Percentiles rank a stretch among this genome's conserved stretches.
Conservation (phyloP, 2,797 vertebrate species). For the Pseudomugil tenellus region DNA sequence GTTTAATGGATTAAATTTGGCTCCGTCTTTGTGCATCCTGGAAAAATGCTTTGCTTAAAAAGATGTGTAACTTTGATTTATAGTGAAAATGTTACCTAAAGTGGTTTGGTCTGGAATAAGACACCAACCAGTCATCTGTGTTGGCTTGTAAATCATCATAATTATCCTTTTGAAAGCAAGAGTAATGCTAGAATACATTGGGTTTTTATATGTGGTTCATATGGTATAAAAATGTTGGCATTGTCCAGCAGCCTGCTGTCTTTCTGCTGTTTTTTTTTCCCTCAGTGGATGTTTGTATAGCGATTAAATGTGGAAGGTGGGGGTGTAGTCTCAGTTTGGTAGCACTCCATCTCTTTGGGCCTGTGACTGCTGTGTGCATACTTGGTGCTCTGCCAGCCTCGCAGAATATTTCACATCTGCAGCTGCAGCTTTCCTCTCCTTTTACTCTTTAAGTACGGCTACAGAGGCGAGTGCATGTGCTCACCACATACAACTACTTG, state of each 20-base stretch:
- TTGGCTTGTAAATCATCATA: neutral
- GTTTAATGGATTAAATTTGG: neutral
- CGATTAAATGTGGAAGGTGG: conserved; percentile 46
- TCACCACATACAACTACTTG: conserved; percentile 31
- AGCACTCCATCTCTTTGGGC: conserved; percentile 66
- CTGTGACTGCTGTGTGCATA: conserved; percentile 77
- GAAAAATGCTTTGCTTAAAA: neutral
- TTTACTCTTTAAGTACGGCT: conserved; percentile 9
- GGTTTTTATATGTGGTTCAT: neutral
- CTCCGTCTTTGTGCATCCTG: neutral
- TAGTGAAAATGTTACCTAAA: neutral
- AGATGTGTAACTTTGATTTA: neutral
- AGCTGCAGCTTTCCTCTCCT: conserved; percentile 57
- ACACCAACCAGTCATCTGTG: neutral
- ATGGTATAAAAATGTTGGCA: conserved; percentile 1
- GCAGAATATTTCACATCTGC: conserved; percentile 74
- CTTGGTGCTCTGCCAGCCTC: conserved; percentile 71
- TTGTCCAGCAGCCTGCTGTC: conserved; percentile 12
- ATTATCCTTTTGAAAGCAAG: neutral
- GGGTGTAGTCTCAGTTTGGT: conserved; percentile 64
- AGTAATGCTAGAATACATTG: neutral
- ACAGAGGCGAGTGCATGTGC: conserved; percentile 1
- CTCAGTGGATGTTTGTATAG: conserved; percentile 68
- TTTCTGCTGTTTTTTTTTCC: conserved; percentile 25
- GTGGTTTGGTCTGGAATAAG: neutral